A percentile compares a stretch with the other conserved stretches of the same genome.
Conservation (phyloP, 2,797 vertebrate genomes). For the Octomys mimax region DNA sequence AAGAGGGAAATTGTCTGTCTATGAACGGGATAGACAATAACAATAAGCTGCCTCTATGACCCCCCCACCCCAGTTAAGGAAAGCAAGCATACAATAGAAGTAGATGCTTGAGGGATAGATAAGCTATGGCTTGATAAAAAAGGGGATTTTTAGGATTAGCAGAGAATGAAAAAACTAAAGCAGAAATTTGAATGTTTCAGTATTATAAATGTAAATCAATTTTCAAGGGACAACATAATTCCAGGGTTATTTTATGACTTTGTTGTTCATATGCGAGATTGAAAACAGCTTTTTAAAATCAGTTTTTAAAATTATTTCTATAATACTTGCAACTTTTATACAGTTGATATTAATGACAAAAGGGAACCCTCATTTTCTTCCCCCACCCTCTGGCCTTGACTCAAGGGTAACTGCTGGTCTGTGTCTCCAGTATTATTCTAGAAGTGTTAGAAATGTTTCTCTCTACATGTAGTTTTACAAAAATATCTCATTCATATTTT, state of each 20-base stretch:
- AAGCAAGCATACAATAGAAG: background rate
- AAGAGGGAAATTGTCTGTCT: background rate
- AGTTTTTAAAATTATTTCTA: constrained; percentile 2
- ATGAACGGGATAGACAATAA: background rate
- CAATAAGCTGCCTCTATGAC: background rate
- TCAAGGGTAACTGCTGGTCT: background rate
- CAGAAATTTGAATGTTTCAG: background rate
- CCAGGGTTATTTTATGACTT: background rate
- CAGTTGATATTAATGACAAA: background rate
- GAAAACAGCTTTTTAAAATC: background rate
- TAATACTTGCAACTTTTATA: background rate
- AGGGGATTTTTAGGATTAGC: background rate
- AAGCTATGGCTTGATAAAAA: background rate
- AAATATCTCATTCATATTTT: background rate
- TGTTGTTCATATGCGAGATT: background rate
- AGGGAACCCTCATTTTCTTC: background rate
- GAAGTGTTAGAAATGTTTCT: background rate
- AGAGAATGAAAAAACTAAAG: background rate
- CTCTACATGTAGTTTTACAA: background rate
- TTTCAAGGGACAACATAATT: background rate
- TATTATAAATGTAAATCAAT: background rate
- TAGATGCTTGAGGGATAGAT: background rate
- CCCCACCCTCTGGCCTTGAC: background rate
- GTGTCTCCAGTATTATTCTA: background rate
- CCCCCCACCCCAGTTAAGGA: background rate